Evolutionary conservation across 2,113 vertebrate genomes (phyloP), one percentile per base, ranked within the genome.

Genomic region (Catharus bicknelli): DNA sequence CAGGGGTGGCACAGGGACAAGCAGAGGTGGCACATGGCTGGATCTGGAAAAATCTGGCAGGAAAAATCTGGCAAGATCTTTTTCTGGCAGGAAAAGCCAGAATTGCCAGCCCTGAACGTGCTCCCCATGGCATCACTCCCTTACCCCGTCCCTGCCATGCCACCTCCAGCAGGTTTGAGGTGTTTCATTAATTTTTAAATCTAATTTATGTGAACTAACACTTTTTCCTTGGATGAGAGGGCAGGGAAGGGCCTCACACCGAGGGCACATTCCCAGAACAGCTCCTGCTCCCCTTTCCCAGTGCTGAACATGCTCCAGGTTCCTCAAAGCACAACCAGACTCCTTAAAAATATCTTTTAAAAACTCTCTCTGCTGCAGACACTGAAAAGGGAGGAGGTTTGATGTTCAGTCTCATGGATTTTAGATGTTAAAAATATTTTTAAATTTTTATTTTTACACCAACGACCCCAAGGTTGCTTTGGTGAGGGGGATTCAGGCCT

Each of bases 401-500:
- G 36, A 55, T 0, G 22, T 21, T 32, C 16, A 1, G 5, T 18
- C 19, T 27, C 45, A 27, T 20, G 27, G 7, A 25, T 61, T 61
- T 50, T 6, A 16, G 27, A 32, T 26, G 11, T 14, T 26, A 16
- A 61, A 50, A 40, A 11, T 5, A 76, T 50, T 48, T 18, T 15
- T 26, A 20, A 12, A 40, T 50, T 9, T 11, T 2, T 15, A 3
- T 50, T 50, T 61, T 61, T 32, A 7, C 7, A 17, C 11, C 42
- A 22, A 22, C 0, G 1, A 58, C 18, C 36, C 29, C 74, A 32
- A 48, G 53, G 42, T 29, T 0, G 0, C 11, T 72, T 32, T 22
- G 34, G 67, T 4, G 32, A 74, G 67, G 82, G 48, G 42, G 55
- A 27, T 51, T 64, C 61, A 26, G 29, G n/a, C 45, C 21, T 15